A percentile compares a stretch with the other conserved stretches of the same genome.
Conservation (phyloP, 2,797 vertebrate genomes). For the Hippoglossus hippoglossus region DNA sequence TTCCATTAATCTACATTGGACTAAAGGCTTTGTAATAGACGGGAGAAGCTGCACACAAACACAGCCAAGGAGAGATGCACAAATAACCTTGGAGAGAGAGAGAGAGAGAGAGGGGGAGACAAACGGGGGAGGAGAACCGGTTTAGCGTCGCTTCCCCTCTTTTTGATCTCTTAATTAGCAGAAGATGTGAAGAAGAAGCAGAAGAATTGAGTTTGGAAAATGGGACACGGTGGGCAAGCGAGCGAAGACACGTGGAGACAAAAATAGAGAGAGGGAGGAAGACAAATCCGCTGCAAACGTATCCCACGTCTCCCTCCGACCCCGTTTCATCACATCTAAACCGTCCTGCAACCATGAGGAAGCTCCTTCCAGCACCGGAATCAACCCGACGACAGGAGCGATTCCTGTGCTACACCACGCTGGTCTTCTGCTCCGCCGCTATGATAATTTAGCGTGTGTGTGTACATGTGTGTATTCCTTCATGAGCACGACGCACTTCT, state of each 20-base stretch:
- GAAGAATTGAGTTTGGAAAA: constrained; percentile 24
- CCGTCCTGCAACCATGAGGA: constrained; percentile 29
- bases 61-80: constrained; percentile 35
- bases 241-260: constrained; percentile 29
- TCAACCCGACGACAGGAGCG: constrained; percentile 6
- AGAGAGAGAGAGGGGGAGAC: constrained; percentile 1
- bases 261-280: constrained; percentile 7
- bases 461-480: constrained; percentile 14
- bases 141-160: constrained; percentile 61
- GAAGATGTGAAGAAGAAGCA: constrained; percentile 24
- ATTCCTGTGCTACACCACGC: constrained; percentile 24
- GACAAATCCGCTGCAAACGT: constrained; percentile 21
- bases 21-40: constrained; percentile 53
- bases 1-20: constrained; percentile 60
- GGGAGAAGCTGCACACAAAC: constrained; percentile 49
- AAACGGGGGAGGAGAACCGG: constrained; percentile 52
- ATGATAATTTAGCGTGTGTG: constrained; percentile 32
- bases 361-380: constrained; percentile 24
- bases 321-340: constrained; percentile 54
- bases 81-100: constrained; percentile 58
- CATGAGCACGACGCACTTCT: constrained; percentile 25
- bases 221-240: constrained; percentile 10
- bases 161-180: constrained; percentile 62
- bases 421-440: constrained; percentile 53
- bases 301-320: constrained; percentile 42